Conservation (phyloP, 1,140 invertebrate genomes). For the Camponotus floridanus region DNA sequence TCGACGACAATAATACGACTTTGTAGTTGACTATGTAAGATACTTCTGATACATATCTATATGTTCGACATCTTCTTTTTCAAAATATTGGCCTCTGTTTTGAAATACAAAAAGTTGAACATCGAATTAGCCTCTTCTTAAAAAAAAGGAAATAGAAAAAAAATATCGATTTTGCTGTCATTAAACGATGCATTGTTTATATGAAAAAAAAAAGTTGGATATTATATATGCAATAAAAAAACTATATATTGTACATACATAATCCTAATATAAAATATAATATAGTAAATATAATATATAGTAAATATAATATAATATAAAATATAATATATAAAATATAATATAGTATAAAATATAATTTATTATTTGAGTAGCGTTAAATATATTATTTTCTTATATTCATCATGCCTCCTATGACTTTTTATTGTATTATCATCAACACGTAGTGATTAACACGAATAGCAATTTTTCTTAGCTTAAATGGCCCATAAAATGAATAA, state of each 20-base stretch:
- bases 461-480: conserved; percentile 28
- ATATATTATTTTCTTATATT: conserved; percentile 31
- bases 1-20: conserved; percentile 10
- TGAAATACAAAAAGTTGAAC: background rate
- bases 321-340: too few species aligned
- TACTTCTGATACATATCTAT: background rate
- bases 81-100: background rate
- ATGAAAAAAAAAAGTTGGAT: background rate
- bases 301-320: too few species aligned
- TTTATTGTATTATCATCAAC: conserved; percentile 57
- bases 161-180: background rate
- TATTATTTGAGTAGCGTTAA: conserved; percentile 24
- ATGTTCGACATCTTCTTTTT: conserved; percentile 17
- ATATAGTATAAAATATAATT: background rate
- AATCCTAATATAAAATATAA: background rate
- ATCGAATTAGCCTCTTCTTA: background rate
- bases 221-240: background rate
- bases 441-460: background rate
- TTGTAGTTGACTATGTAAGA: conserved; percentile 13
- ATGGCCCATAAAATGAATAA: conserved; percentile 50
- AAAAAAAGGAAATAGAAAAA: background rate
- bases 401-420: conserved; percentile 27
- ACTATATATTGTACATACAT: conserved; percentile 27
- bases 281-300: too few species aligned
- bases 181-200: conserved; percentile 10